A percentile compares a stretch with the other conserved stretches of the same genome.
These are phyloP conservation scores for Poeciliopsis paucimaculata DNA, from an alignment of 2,797 vertebrate species.

Conservation along the genomic window DNA sequence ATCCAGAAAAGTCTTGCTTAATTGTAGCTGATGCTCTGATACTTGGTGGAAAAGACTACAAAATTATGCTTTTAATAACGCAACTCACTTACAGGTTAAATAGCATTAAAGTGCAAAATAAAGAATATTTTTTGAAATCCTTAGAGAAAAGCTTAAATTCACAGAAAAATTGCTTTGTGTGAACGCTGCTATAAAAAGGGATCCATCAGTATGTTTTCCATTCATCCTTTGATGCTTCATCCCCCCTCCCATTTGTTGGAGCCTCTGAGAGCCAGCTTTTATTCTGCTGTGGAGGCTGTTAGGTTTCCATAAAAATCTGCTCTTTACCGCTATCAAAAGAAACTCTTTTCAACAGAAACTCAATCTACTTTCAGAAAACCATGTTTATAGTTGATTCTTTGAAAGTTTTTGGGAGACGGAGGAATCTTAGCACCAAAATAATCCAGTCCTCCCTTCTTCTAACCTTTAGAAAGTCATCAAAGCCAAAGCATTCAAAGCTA, in stretches of 20 bases:
- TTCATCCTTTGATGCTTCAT: neutral
- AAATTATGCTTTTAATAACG: neutral
- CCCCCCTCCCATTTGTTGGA: neutral
- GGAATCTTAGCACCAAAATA: neutral
- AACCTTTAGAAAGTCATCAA: neutral
- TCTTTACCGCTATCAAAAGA: neutral
- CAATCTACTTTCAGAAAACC: neutral
- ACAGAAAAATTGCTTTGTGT: neutral
- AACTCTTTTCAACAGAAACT: neutral
- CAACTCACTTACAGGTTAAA: neutral
- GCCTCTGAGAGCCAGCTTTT: neutral
- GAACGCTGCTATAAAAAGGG: neutral
- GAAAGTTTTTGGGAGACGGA: neutral
- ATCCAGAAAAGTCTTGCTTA: neutral
- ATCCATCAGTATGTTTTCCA: neutral
- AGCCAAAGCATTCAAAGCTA: neutral
- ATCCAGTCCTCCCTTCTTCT: neutral
- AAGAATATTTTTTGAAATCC: neutral
- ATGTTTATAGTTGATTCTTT: conserved; percentile 4
- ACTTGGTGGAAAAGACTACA: neutral
- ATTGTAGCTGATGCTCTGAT: neutral
- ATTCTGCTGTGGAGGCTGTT: conserved; percentile 2
- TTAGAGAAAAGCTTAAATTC: neutral
- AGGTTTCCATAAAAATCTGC: neutral
- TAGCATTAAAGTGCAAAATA: neutral